These are phyloP conservation scores for Prolemur simus DNA, from an alignment of 2,113 vertebrate genomes.

Conservation along the genomic window DNA sequence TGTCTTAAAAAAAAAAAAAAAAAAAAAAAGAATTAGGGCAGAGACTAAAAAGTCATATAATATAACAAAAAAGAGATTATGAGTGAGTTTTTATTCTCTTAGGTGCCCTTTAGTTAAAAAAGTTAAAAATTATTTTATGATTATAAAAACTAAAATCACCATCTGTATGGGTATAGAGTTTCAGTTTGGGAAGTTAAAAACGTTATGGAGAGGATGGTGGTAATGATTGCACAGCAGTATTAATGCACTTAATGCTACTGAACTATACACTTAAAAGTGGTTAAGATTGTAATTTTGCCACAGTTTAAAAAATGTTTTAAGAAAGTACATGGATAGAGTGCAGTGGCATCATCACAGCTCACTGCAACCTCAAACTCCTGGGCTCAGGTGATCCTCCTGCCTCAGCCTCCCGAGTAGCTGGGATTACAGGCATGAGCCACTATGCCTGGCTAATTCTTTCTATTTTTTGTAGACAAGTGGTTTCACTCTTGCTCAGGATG, in stretches of 20 bases:
- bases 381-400: no score
- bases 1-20: no score
- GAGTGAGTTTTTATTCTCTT: neutral
- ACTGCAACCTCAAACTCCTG: no score
- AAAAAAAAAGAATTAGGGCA: slow-evolving; percentile 19
- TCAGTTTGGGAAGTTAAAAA: neutral
- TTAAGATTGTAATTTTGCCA: neutral
- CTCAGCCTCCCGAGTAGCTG: no score
- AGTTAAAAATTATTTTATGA: neutral
- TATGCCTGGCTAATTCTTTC: no score
- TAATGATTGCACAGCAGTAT: neutral
- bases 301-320: neutral
- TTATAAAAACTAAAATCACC: neutral
- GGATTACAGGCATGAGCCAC: no score
- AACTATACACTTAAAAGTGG: neutral
- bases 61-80: neutral
- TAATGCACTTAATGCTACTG: neutral
- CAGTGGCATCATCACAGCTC: no score
- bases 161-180: neutral
- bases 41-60: neutral
- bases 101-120: neutral
- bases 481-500: no score
- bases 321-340: neutral
- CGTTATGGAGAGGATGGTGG: neutral
- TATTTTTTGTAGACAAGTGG: no score